Base-by-base conservation (phyloP, 2,888 invertebrate genomes). In the Rhagophthalmus giganteus region DNA sequence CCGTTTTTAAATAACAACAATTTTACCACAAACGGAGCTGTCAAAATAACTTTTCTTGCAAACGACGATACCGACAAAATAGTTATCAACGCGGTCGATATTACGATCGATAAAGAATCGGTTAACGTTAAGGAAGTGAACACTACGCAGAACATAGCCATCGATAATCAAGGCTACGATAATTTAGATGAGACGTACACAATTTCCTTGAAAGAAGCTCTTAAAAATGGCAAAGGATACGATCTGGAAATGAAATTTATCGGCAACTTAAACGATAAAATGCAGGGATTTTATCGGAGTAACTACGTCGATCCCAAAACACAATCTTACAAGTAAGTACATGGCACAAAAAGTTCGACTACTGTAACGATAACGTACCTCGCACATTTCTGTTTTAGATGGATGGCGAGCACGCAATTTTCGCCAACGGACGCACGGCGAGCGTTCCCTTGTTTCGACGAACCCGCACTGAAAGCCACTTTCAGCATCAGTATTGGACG, bases 401-500 rank as follows among this genome's bases (percentile, higher is more conserved):
- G 85, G 84, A 79, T 90, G 72, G 86, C 81, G 1, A 83, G 86
- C 3, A 91, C 90, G 0, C 90, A 91, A 65, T 90, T 91, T 67
- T 87, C 91, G 54, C 84, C 89, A 0, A 85, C 85, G 0, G 84
- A 88, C 63, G 90, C 90, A 0, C 80, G 90, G 27, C 79, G 85
- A 64, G 91, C 89, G 0, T 93, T 93, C 68, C 93, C 93, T 3
- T 92, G 92, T 70, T 90, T 90, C 65, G 94, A 94, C 65, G 91
- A 93, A 59, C 93, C 93, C 1, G 79, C 80, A 9, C 87, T 88
- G 67, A 91, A 92, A 69, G 87, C 92, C 0, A 81, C 76, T 20
- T 93, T 91, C 58, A 79, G 79, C 4, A 79, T 94, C 13, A 83
- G 80, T 40, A 81, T 93, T 37, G 78, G 79, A 2, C 79, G 85